phyloP scores from a whole-genome alignment of 2,113 vertebrate species.

The Daboia siamensis region DNA sequence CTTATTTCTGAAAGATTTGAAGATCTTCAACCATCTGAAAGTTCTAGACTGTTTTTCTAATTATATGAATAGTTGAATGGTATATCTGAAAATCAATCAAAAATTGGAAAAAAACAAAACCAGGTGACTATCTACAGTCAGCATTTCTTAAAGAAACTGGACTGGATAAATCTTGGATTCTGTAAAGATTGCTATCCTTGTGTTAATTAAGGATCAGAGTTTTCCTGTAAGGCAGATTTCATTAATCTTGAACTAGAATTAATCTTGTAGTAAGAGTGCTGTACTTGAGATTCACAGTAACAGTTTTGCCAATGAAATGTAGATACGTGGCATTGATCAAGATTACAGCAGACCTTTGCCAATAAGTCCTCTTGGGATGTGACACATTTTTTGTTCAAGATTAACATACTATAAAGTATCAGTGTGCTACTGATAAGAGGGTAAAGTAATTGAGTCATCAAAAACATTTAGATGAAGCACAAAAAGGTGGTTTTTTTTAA shows the following conservation, averaged over 20 bases:
- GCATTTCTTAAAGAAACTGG: not conserved
- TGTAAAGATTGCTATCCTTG: slow-evolving; percentile 46
- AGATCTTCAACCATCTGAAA: slow-evolving; percentile 41
- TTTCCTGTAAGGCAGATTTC: not conserved
- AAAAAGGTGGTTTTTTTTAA: slow-evolving; percentile 68
- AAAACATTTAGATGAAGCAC: slow-evolving; percentile 75
- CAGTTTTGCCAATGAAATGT: slow-evolving; percentile 31
- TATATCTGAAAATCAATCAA: slow-evolving; percentile 39
- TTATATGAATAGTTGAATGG: slow-evolving; percentile 37
- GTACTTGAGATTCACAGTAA: slow-evolving; percentile 18
- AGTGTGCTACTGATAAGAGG: slow-evolving; percentile 52
- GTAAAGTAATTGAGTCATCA: slow-evolving; percentile 54
- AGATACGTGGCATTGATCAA: slow-evolving; percentile 44
- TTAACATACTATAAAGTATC: slow-evolving; percentile 51
- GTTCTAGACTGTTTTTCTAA: slow-evolving; percentile 40
- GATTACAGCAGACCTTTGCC: slow-evolving; percentile 19
- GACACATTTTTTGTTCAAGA: slow-evolving; percentile 63
- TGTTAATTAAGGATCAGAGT: slow-evolving; percentile 36
- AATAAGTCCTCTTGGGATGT: slow-evolving; percentile 44
- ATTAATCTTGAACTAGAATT: slow-evolving; percentile 20
- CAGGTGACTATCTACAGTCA: slow-evolving; percentile 24
- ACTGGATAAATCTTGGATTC: slow-evolving; percentile 19
- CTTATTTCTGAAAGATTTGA: slow-evolving; percentile 53
- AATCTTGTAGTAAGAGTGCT: not conserved
- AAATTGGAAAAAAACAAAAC: not conserved